Evolutionary conservation across 1,140 invertebrate genomes (phyloP).

Genomic region (fruit fly (Drosophila melanogaster)): Release_6_plus_ISO1_MT NT_037436.4:19161001-19161500

Average conservation of each 20-base stretch:
- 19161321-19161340: conserved; percentile 70
- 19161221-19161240: not conserved
- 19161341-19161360: conserved; percentile 64
- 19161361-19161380: conserved; percentile 44
- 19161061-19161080: conserved; percentile 67
- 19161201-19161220: not conserved
- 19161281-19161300: conserved; percentile 81
- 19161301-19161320: conserved; percentile 75
- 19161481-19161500: conserved; percentile 61
- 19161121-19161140: conserved; percentile 36
- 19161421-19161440: conserved; percentile 62
- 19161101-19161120: conserved; percentile 60
- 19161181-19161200: conserved; percentile 18
- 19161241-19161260: conserved; percentile 4
- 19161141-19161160: conserved; percentile 36
- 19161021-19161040: conserved; percentile 54
- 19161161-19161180: conserved; percentile 53
- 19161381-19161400: conserved; percentile 78
- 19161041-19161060: conserved; percentile 75
- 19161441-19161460: conserved; percentile 72
- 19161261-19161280: conserved; percentile 38
- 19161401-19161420: conserved; percentile 2
- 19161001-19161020: conserved; percentile 64
- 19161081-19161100: conserved; percentile 52
- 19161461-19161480: conserved; percentile 72